Percentiles rank a stretch among this genome's conserved stretches.
Evolutionary conservation across 1,140 invertebrate species (phyloP).

Genomic region (Colletes latitarsis): DNA sequence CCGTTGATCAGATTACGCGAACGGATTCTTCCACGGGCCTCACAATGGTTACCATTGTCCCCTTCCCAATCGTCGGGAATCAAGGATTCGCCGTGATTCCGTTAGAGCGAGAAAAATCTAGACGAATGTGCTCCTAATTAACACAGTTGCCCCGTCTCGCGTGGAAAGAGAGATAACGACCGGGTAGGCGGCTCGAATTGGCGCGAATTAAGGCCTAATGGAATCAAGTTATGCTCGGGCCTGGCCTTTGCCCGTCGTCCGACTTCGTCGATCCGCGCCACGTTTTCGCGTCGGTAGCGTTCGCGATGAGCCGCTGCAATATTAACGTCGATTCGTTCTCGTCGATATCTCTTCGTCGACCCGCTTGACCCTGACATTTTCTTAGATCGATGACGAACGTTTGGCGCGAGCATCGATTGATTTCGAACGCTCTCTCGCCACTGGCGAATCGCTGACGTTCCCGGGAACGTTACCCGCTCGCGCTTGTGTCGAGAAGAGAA

Average conservation of each 20-base stretch:
- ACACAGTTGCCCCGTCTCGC: conserved; percentile 49
- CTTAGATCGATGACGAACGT: conserved; percentile 31
- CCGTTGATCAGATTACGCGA: neutral
- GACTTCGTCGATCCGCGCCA: conserved; percentile 10
- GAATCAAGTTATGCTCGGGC: conserved; percentile 63
- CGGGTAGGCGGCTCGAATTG: conserved; percentile 68
- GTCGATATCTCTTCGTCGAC: conserved; percentile 7
- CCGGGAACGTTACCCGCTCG: too few species aligned
- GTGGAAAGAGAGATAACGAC: conserved; percentile 48
- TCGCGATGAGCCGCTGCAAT: neutral
- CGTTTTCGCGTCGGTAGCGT: neutral
- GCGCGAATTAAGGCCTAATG: conserved; percentile 68
- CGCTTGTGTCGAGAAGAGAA: too few species aligned
- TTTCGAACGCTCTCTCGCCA: neutral
- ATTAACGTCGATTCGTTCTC: neutral
- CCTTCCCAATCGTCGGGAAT: neutral
- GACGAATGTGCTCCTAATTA: conserved; percentile 26
- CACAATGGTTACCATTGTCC: neutral
- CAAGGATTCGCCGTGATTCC: conserved; percentile 39
- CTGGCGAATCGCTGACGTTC: too few species aligned
- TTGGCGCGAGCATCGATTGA: conserved; percentile 14
- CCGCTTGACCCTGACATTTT: conserved; percentile 46
- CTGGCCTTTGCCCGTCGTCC: conserved; percentile 39
- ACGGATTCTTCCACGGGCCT: too few species aligned
- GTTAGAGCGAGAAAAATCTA: conserved; percentile 13